phyloP scores from a whole-genome alignment of 2,797 vertebrate genomes.

The Spinus pinus region DNA sequence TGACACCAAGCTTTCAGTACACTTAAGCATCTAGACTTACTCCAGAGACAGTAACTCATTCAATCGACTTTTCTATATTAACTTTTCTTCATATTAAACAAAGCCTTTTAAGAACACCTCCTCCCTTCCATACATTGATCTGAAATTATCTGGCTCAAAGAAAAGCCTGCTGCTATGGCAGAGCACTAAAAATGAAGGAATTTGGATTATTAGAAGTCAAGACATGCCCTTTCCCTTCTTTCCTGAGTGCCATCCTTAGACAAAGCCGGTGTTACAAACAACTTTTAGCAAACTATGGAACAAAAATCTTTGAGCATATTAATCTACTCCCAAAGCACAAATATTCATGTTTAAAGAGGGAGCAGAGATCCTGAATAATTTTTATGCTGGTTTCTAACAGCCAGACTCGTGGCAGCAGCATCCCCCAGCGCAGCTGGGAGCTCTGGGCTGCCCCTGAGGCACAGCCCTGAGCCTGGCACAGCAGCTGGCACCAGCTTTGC shows the following conservation, averaged over 20 bases:
- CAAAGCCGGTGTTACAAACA: not conserved
- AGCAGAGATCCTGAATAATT: not conserved
- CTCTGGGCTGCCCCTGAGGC: fast-evolving
- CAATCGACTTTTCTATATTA: not conserved
- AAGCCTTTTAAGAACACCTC: not conserved
- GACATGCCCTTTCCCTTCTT: not conserved
- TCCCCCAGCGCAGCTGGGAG: fast-evolving
- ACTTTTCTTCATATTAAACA: not conserved
- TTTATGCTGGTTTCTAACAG: not conserved
- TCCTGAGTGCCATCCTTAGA: not conserved
- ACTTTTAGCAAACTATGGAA: not conserved
- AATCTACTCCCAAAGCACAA: not conserved
- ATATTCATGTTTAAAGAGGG: not conserved
- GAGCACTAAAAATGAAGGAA: not conserved
- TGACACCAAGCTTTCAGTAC: not conserved
- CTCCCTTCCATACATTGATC: not conserved
- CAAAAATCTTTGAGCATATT: not conserved
- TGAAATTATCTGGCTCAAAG: not conserved
- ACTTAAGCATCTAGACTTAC: not conserved
- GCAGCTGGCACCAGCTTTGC: not conserved
- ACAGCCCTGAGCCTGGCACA: not conserved
- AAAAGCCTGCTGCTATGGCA: not conserved
- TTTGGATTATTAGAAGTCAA: not conserved
- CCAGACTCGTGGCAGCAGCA: fast-evolving
- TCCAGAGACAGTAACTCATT: not conserved